Base-by-base conservation (phyloP, 2,888 invertebrate genomes). In the Bombylius major region DNA sequence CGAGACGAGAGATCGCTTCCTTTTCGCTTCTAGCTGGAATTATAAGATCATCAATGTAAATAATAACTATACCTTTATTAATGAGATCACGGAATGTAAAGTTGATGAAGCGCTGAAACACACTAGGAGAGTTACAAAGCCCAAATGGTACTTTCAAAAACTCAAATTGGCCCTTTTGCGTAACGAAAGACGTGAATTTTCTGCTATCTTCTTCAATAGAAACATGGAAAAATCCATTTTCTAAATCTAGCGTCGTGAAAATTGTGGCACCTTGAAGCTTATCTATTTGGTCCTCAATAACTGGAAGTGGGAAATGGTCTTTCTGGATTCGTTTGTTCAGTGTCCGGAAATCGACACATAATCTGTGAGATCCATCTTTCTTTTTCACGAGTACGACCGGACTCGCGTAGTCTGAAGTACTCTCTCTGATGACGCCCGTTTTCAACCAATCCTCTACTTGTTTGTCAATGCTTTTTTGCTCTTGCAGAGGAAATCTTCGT, bases 131-230 rank as follows among this genome's bases (percentile, higher is more conserved):
- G 42, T 68, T 68, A 3, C 60, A 59, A 5, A 73, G 54, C 5
- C 73, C 73, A 64, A 75, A 75, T 0, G 72, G 73, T 49, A 66
- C 57, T 49, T 59, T 58, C 2, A 53, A 42, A 47, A 66, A 68
- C 12, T 69, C 64, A 45, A 61, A 69, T 34, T 66, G 66, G 1
- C 67, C 65, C 13, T 63, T 63, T 2, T 65, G 66, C 0, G 66
- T 67, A 1, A 69, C 61, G 55, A 70, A 70, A 1, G 68, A 64
- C 0, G 69, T 70, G 34, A 64, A 64, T 49, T 65, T 63, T 34
- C 56, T 56, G 23, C 65, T 63, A 7, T 54, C 53, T 36, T 63
- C 52, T 9, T 64, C 56, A 32, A 71, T 56, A 5, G 62, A 61
- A 0, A 71, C 64, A 54, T 71, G 70, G 47, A 70, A 70, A 58